Percentiles rank a stretch among this genome's conserved stretches.
phyloP scores from a whole-genome alignment of 2,797 vertebrate genomes.

The Myotis planiceps region DNA sequence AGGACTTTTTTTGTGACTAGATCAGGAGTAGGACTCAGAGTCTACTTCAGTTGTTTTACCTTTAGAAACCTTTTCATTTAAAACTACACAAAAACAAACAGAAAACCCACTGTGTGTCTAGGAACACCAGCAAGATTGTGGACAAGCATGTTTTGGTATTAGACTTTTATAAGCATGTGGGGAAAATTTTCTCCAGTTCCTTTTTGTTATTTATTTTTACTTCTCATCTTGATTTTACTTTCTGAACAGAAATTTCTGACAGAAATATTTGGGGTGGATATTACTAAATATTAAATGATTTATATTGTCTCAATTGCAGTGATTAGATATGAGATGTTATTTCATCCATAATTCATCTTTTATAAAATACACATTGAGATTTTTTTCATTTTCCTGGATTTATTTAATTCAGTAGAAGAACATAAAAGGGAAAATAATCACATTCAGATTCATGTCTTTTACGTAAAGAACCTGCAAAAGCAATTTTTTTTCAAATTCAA shows the following conservation, averaged over 20 bases:
- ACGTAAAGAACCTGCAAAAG: neutral
- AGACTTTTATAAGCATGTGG: neutral
- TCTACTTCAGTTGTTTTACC: neutral
- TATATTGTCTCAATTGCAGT: neutral
- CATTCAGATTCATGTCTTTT: neutral
- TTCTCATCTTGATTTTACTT: conserved; percentile 22
- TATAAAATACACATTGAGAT: neutral
- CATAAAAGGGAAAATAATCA: neutral
- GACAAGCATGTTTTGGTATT: neutral
- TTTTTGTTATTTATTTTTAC: neutral
- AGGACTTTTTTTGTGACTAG: neutral
- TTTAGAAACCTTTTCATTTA: conserved; percentile 14
- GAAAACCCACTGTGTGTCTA: neutral
- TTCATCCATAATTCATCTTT: conserved; percentile 9
- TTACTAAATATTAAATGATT: conserved; percentile 16
- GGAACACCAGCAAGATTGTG: neutral
- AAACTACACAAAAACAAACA: conserved; percentile 5
- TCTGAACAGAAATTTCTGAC: conserved; percentile 18
- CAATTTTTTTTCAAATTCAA: neutral
- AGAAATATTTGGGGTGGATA: neutral
- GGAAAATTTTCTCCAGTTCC: neutral
- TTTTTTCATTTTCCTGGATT: conserved; percentile 37
- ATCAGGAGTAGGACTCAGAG: neutral
- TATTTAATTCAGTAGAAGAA: conserved; percentile 42
- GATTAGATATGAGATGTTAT: neutral